Evolutionary conservation across 2,113 vertebrate species (phyloP).

Genomic region (Corythoichthys haematopterus): DNA sequence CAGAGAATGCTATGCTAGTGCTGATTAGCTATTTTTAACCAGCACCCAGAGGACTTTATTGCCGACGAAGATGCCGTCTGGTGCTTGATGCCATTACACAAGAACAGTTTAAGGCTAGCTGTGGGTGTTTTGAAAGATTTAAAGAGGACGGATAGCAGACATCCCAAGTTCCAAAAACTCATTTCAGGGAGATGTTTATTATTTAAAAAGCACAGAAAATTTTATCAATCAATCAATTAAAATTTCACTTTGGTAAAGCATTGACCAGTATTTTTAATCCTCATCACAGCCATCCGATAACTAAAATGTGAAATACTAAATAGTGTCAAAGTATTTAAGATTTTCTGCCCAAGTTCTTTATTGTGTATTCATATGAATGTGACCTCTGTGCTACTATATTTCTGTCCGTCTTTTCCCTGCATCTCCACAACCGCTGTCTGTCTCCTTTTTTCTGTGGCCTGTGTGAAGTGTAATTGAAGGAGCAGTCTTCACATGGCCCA

Average conservation of each 20-base stretch:
- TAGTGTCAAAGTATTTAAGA: neutral
- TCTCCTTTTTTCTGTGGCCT: constrained; percentile 54
- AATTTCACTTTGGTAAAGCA: neutral
- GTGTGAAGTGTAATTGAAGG: constrained; percentile 71
- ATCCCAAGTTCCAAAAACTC: too few relatives aligned
- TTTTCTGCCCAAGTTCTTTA: neutral
- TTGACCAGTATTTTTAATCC: neutral
- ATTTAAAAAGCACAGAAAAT: too few relatives aligned
- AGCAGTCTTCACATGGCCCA: constrained; percentile 69
- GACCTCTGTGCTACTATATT: constrained; percentile 23
- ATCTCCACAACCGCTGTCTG: constrained; percentile 26
- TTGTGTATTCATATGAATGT: constrained; percentile 1
- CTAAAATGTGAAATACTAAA: neutral
- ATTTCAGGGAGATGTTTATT: too few relatives aligned
- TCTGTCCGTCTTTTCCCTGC: constrained; percentile 21
- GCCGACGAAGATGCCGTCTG: too few relatives aligned
- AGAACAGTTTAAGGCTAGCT: too few relatives aligned
- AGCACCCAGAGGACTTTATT: too few relatives aligned
- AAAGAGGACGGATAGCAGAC: too few relatives aligned
- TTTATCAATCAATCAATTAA: too few relatives aligned
- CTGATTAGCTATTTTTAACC: too few relatives aligned
- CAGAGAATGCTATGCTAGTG: too few relatives aligned
- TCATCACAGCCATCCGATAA: neutral
- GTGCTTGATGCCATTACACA: too few relatives aligned
- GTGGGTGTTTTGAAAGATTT: too few relatives aligned